A percentile compares a stretch with the other conserved stretches of the same genome.
Evolutionary conservation across 2,888 invertebrate species (phyloP).

Genomic region (Trachelus iudaicus): DNA sequence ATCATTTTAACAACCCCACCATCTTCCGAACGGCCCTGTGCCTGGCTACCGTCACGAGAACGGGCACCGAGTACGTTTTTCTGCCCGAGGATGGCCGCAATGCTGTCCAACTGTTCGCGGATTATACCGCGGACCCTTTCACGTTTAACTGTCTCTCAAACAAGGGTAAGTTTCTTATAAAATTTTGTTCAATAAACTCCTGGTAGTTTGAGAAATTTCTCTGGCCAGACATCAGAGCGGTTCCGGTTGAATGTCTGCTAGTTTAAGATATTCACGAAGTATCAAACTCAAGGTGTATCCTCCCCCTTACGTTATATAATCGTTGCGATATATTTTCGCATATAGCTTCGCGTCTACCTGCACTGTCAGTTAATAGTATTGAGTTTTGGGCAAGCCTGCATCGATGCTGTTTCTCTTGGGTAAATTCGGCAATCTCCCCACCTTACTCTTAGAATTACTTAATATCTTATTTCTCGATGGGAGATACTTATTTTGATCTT

Average conservation of each 20-base stretch:
- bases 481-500: not conserved
- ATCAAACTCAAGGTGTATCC: not conserved
- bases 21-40: conserved; percentile 6
- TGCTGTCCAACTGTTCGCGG: conserved; percentile 62
- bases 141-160: conserved; percentile 52
- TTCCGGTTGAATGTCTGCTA: not conserved
- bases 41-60: conserved; percentile 7
- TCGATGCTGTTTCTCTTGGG: not conserved
- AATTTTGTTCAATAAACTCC: not conserved
- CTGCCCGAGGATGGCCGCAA: conserved; percentile 57
- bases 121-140: conserved; percentile 55
- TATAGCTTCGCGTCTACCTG: not conserved
- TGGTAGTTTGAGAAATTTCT: not conserved
- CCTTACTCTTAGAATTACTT: not conserved
- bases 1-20: not conserved
- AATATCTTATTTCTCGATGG: not conserved
- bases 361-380: not conserved
- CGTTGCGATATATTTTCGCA: not conserved
- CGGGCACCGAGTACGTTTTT: conserved; percentile 16
- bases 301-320: not conserved
- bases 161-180: conserved; percentile 47
- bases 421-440: not conserved
- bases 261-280: not conserved
- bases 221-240: not conserved
- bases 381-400: not conserved